Percentiles rank a stretch among this genome's conserved stretches.
Evolutionary conservation across 2,113 vertebrate genomes (phyloP).

Genomic region (Tinamus guttatus): DNA sequence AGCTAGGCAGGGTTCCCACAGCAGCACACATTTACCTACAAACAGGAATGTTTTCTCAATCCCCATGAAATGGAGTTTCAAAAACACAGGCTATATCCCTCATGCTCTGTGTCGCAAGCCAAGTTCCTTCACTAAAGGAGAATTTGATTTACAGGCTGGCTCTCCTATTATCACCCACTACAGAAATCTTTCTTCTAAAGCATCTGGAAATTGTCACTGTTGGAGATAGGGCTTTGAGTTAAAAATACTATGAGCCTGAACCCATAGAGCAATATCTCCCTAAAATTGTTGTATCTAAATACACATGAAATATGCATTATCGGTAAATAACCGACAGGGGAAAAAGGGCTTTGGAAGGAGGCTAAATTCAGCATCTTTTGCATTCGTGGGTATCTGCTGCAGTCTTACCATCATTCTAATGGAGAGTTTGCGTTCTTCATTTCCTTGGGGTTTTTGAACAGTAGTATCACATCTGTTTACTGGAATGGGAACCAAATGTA

Average conservation of each 20-base stretch:
- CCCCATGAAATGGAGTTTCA: background rate
- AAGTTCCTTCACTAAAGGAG: background rate
- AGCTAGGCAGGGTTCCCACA: rapidly evolving
- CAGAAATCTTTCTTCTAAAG: background rate
- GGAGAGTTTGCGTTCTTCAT: conserved; percentile 7
- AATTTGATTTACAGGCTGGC: background rate
- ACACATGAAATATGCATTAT: rapidly evolving
- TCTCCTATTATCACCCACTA: background rate
- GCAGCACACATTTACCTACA: background rate
- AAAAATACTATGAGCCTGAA: background rate
- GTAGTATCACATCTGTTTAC: conserved; percentile 43
- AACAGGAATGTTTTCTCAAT: background rate
- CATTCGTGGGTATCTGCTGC: background rate
- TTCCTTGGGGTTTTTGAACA: conserved; percentile 17
- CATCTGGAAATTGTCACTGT: conserved; percentile 33
- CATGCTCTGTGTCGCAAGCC: background rate
- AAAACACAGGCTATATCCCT: background rate
- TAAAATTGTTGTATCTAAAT: background rate
- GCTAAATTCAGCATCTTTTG: background rate
- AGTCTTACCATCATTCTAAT: background rate
- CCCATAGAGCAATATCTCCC: background rate
- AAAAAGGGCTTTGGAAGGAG: background rate
- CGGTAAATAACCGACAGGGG: background rate
- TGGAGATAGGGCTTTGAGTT: background rate
- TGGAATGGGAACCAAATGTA: background rate